Evolutionary conservation across 2,113 vertebrate genomes (phyloP).

Genomic region (Sylvia atricapilla): DNA sequence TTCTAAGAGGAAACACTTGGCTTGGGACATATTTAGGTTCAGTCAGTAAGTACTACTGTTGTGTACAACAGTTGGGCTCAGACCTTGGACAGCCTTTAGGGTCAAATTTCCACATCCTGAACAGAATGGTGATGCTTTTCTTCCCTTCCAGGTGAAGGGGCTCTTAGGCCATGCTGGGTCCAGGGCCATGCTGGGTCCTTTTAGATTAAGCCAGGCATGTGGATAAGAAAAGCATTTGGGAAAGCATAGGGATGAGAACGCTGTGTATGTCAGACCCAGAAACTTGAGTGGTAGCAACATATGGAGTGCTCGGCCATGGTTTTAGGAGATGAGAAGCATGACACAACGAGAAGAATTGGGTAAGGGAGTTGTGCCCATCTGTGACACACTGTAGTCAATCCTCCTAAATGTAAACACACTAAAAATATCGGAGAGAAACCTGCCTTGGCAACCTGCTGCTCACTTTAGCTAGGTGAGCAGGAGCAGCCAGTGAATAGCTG

Average conservation of each 20-base stretch:
- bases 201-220: fast-evolving
- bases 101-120: not conserved
- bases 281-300: fast-evolving
- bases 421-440: not conserved
- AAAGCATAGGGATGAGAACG: fast-evolving
- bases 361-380: not conserved
- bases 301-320: fast-evolving
- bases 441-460: not conserved
- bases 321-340: not conserved
- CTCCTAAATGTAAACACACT: not conserved
- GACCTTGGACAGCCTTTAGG: not conserved
- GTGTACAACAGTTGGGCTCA: not conserved
- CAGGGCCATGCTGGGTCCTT: not conserved
- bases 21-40: fast-evolving
- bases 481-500: not conserved
- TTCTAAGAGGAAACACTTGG: fast-evolving
- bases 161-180: too few relatives aligned
- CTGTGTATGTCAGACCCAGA: not conserved
- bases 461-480: not conserved
- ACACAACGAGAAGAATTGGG: fast-evolving
- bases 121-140: not conserved
- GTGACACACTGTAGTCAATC: not conserved
- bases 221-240: not conserved
- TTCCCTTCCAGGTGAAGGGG: not conserved
- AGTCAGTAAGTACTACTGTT: not conserved